Evolutionary conservation across 2,797 vertebrate species (phyloP), one percentile per base, ranked within the genome.

Genomic region (Buceros bicornis): DNA sequence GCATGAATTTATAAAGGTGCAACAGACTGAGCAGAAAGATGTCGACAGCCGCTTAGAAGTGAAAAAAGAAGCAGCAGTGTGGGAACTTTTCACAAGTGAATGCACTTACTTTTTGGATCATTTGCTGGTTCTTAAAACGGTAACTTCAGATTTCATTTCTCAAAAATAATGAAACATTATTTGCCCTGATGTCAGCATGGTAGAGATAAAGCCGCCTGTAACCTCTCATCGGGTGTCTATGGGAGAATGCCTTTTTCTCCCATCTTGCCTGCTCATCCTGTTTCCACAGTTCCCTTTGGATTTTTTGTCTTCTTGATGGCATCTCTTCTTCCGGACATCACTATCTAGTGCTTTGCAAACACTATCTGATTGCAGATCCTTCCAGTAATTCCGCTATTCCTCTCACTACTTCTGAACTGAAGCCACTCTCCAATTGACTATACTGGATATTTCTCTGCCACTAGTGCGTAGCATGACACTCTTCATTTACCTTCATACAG

Each of bases 101-200:
- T 99, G 99, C 83, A 98, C 98, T 95, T 99, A 99, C 97, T 99
- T 99, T 97, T 98, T 99, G 97, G 99, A 99, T 96, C 99, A 99
- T 96, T 98, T 99, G 81, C 98, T 99, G 98, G 99, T 99, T 97
- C 98, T 99, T 94, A 99, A 99, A 98, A 98, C 97, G 99, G 99
- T 99, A 97, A 98, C 19, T 29, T 74, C 78, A 65, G 29, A 42
- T 90, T 96, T 87, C 10, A 45, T 76, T 90, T 95, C 7, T 8
- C 37, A 70, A 33, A 65, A 78, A 60, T 16, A 60, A 66, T 53
- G 47, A 80, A 90, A 80, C 37, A 26, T 62, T 73, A 28, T 69
- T 95, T 92, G 11, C 66, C 77, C 35, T 62, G 22, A 58, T 78
- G 18, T 53, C 57, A 74, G 33, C 24, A 28, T 5, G 6, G 65